Evolutionary conservation across 2,797 vertebrate species (phyloP), one percentile per base, ranked within the genome.

Genomic region (Psittacula derbiana): DNA sequence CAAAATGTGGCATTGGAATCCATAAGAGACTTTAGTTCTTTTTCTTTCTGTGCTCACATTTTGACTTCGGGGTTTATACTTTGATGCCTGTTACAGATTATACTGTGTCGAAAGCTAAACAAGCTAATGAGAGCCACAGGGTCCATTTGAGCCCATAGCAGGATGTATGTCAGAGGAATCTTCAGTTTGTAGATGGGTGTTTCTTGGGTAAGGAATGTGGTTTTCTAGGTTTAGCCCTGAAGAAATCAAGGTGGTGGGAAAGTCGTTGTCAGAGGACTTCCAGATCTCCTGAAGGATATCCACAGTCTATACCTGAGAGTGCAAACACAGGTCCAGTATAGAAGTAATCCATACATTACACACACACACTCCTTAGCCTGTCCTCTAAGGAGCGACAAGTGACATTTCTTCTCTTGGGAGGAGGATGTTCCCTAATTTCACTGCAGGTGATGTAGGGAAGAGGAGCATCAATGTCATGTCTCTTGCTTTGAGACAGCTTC

Each of bases 351-450:
- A 24, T n/a, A 1, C 33, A 10, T 24, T 43, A 6, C 41, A 47
- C 2, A 1, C 36, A 28, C 11, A 2, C 3, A 0, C 17, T 58
- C 10, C 52, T 67, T 72, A 31, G 27, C 4, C 0, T 8, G 25
- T 57, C 27, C 66, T 58, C 14, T 36, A 33, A 30, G 17, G 15
- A 72, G 49, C 52, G 44, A 79, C 25, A 8, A 24, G 25, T 44
- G 44, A 19, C 10, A 4, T 69, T 64, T 43, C 44, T 76, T 66
- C 69, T 19, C 27, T 7, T 20, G 24, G 52, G 36, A 53, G 18
- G 74, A 46, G 23, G 6, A 8, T 6, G 33, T 80, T 85, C n/a
- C 25, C 36, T 70, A 1, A 49, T 49, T 71, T 55, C 28, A 38
- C 18, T 86, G 20, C 43, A 50, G 3, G 10, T 86, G 16, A 28